phyloP scores from a whole-genome alignment of 2,888 invertebrate genomes.

The Sinotaia quadrata region DNA sequence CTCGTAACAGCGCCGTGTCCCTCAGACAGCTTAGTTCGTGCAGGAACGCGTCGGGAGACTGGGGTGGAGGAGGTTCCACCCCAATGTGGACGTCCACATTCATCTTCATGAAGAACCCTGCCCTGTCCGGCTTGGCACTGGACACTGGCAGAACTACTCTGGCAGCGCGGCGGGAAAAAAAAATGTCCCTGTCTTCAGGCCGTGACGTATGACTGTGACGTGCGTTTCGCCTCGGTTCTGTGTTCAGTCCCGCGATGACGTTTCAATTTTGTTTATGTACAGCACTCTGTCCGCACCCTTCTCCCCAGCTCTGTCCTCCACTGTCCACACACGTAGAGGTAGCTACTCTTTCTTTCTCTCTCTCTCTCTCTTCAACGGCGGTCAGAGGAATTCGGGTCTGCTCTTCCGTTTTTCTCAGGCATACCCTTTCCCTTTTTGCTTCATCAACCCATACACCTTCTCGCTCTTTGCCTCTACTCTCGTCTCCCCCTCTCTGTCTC shows the following conservation, averaged over 20 bases:
- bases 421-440: not conserved
- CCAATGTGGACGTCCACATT: constrained; percentile 16
- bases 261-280: not conserved
- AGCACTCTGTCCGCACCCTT: not conserved
- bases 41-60: constrained; percentile 28
- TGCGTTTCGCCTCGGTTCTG: not conserved
- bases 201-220: not conserved
- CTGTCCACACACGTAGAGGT: too few relatives aligned
- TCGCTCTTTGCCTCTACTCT: constrained; percentile 9
- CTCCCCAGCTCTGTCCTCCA: not conserved
- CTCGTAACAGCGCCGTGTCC: constrained; percentile 33
- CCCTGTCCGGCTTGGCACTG: not conserved
- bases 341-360: not conserved
- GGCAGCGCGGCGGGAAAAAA: too few relatives aligned
- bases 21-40: constrained; percentile 28
- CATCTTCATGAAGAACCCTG: constrained; percentile 19
- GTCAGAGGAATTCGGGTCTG: too few relatives aligned
- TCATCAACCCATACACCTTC: not conserved
- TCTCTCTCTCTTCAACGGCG: not conserved
- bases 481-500: constrained; percentile 8
- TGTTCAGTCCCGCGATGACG: not conserved
- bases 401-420: not conserved
- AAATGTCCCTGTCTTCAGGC: too few relatives aligned
- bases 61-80: constrained; percentile 5
- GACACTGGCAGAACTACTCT: not conserved